Percentiles rank a stretch among this genome's conserved stretches.
Conservation (phyloP, 2,888 invertebrate genomes). For the Sisyra nigra region DNA sequence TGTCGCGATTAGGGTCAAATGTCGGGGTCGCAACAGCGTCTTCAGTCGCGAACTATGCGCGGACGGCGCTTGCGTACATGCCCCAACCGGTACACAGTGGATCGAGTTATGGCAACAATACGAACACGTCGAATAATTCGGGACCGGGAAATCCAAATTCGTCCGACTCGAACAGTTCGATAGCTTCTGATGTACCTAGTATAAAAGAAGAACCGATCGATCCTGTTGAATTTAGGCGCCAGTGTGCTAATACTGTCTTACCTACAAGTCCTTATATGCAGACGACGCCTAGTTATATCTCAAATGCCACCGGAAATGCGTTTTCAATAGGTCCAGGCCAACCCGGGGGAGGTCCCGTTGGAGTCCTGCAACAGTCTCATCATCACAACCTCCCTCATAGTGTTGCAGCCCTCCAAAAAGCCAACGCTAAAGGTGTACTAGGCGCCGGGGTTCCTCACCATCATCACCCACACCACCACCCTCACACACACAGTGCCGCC, state of each 20-base stretch:
- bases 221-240: constrained; percentile 54
- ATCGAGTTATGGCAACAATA: constrained; percentile 27
- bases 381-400: constrained; percentile 16
- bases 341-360: constrained; percentile 29
- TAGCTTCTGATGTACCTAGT: constrained; percentile 48
- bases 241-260: constrained; percentile 28
- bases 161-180: constrained; percentile 27
- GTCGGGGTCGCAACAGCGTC: constrained; percentile 16
- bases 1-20: constrained; percentile 18
- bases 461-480: constrained; percentile 17
- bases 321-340: constrained; percentile 17
- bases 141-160: background rate
- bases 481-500: constrained; percentile 17
- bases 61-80: constrained; percentile 75
- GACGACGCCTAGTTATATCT: constrained; percentile 17
- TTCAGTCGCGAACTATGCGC: constrained; percentile 28
- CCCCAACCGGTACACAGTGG: constrained; percentile 82
- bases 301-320: constrained; percentile 25
- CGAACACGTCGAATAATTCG: constrained; percentile 10
- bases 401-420: constrained; percentile 8
- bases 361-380: constrained; percentile 28
- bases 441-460: constrained; percentile 11
- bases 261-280: constrained; percentile 27
- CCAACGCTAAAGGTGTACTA: constrained; percentile 21
- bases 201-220: constrained; percentile 81